Percentiles rank a stretch among this genome's conserved stretches.
These are phyloP conservation scores for Tachystola acroxantha DNA, from an alignment of 2,888 invertebrate species.

Conservation along the genomic window DNA sequence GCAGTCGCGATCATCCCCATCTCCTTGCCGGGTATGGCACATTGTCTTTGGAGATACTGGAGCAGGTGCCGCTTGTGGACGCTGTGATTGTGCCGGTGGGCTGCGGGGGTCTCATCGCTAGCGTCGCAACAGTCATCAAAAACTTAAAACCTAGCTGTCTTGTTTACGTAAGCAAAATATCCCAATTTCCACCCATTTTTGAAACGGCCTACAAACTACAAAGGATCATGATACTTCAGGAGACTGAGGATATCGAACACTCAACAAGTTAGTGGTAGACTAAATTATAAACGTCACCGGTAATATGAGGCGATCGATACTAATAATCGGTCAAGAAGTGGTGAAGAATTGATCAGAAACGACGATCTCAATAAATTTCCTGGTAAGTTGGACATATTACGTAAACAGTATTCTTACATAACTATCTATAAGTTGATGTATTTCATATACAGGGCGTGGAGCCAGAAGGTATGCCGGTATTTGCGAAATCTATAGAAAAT, in stretches of 20 bases:
- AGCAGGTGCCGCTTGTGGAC: slow-evolving; percentile 90
- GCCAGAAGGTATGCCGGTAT: slow-evolving; percentile 91
- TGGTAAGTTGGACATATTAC: no score
- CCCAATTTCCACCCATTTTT: no score
- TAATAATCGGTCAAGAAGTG: no score
- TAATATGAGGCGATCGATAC: no score
- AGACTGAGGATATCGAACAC: no score
- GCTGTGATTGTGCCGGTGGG: slow-evolving; percentile 94
- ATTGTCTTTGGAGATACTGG: slow-evolving; percentile 92
- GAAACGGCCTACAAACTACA: no score
- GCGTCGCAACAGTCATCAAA: slow-evolving; percentile 91
- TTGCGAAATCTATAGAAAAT: slow-evolving; percentile 83
- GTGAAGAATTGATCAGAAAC: no score
- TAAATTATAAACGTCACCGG: no score
- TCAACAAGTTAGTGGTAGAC: no score
- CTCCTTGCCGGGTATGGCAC: slow-evolving; percentile 96
- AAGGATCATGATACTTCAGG: no score
- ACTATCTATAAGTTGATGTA: slow-evolving; percentile 61
- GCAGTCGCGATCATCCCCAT: slow-evolving; percentile 94
- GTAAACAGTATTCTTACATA: not conserved
- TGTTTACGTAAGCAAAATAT: slow-evolving; percentile 60
- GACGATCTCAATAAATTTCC: no score
- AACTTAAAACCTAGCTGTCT: slow-evolving; percentile 86
- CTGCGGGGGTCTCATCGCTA: slow-evolving; percentile 93
- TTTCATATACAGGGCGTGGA: slow-evolving; percentile 86